These are phyloP conservation scores for Osmerus eperlanus DNA, from an alignment of 2,113 vertebrate genomes.

Conservation along the genomic window DNA sequence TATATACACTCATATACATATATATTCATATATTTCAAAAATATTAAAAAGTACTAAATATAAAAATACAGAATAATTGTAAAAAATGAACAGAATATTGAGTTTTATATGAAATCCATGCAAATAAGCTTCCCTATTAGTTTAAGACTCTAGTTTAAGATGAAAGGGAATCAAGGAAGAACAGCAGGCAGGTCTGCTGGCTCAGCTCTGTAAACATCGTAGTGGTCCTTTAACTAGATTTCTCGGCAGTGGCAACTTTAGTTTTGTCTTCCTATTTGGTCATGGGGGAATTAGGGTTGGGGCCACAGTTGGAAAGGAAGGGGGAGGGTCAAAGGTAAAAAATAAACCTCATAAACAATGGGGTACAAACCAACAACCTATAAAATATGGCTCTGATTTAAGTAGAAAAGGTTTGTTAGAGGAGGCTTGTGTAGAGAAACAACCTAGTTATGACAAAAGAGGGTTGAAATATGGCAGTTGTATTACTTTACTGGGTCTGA, in stretches of 20 bases:
- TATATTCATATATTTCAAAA: conserved; percentile 73
- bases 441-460: conserved; percentile 57
- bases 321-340: conserved; percentile 37
- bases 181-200: conserved; percentile 41
- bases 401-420: conserved; percentile 69
- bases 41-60: conserved; percentile 82
- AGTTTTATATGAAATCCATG: conserved; percentile 76
- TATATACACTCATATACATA: conserved; percentile 71
- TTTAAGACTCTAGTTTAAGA: conserved; percentile 56
- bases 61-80: conserved; percentile 82
- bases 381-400: conserved; percentile 79
- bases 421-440: conserved; percentile 41
- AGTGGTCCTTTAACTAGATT: conserved; percentile 65
- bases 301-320: background rate
- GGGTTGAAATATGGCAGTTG: conserved; percentile 68
- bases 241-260: conserved; percentile 70
- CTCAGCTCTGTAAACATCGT: conserved; percentile 69
- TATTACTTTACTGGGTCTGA: conserved; percentile 48
- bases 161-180: conserved; percentile 55
- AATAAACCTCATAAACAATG: conserved; percentile 57
- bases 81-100: conserved; percentile 78
- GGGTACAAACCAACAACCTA: conserved; percentile 72
- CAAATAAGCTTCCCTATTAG: conserved; percentile 65
- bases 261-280: conserved; percentile 60
- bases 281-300: conserved; percentile 50